phyloP scores from a whole-genome alignment of 2,888 invertebrate genomes.

The Orthosia gracilis region DNA sequence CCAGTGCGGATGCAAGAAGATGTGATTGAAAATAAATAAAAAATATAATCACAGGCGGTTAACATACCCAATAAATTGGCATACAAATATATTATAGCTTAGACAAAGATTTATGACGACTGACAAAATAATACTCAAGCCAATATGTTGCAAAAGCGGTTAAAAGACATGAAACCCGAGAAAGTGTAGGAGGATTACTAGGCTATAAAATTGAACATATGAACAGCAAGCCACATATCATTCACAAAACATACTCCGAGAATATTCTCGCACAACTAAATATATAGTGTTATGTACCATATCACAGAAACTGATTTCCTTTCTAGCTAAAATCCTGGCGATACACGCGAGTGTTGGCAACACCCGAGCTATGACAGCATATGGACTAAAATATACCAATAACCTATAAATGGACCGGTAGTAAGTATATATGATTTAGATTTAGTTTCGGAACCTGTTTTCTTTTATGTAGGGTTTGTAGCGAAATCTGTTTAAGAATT shows the following conservation, averaged over 20 bases:
- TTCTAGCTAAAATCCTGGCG: conserved; percentile 45
- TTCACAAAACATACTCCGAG: conserved; percentile 24
- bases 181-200: neutral
- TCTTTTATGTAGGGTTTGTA: neutral
- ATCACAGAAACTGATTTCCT: conserved; percentile 63
- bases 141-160: neutral
- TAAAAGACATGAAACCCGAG: neutral
- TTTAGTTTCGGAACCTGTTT: conserved; percentile 17
- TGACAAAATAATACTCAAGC: neutral
- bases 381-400: conserved; percentile 59
- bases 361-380: conserved; percentile 43
- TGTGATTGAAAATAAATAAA: neutral
- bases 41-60: no score
- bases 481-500: neutral
- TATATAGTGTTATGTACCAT: conserved; percentile 36
- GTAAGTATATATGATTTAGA: conserved; percentile 28
- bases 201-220: conserved; percentile 15
- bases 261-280: conserved; percentile 31
- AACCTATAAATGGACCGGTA: conserved; percentile 38
- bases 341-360: conserved; percentile 58
- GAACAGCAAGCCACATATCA: conserved; percentile 26
- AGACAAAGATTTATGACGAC: neutral
- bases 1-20: neutral
- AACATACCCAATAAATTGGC: no score
- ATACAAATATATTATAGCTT: neutral